Evolutionary conservation across 2,888 invertebrate genomes (phyloP), one percentile per base, ranked within the genome.

Genomic region (Amphimallon solstitiale): DNA sequence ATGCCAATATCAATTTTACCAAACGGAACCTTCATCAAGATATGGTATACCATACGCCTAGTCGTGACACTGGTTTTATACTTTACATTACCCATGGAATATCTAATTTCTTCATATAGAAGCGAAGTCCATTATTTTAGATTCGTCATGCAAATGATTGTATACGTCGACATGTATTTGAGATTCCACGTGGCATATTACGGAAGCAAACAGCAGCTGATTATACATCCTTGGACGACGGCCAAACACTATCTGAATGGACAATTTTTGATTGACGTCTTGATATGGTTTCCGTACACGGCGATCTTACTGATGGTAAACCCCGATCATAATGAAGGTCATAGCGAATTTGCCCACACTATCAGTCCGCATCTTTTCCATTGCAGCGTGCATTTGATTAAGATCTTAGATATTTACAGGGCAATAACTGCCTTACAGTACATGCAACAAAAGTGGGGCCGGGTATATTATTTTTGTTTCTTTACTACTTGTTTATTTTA

Each of bases 171-270:
- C 70, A 73, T 86, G 61, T 86, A 85, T 70, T 68, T 86, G 54
- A 85, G 84, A 84, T 76, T 86, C 0, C 85, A 86, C 68, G 84
- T 86, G 2, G 85, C 85, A 7, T 86, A 81, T 72, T 86, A 86
- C 65, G 85, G 85, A 0, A 66, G 78, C 0, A 82, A 84, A 72
- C 84, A 85, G 69, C 85, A 85, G 69, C 75, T 86, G 7, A 83
- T 86, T 63, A 84, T 84, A 68, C 86, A 86, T 76, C 86, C 86
- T 6, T 84, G 84, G 71, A 78, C 84, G 75, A 86, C 86, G 4
- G 85, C 86, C 1, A 80, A 74, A 67, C 80, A 85, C 71, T 86
- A 85, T 76, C 69, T 86, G 7, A 81, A 85, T 82, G 81, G 84
- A 5, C 76, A 82, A 40, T 86, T 86, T 68, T 45, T 80, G 14